Percentiles rank a stretch among this genome's conserved stretches.
Conservation (phyloP, 2,113 vertebrate genomes). For the Trichechus manatus region DNA sequence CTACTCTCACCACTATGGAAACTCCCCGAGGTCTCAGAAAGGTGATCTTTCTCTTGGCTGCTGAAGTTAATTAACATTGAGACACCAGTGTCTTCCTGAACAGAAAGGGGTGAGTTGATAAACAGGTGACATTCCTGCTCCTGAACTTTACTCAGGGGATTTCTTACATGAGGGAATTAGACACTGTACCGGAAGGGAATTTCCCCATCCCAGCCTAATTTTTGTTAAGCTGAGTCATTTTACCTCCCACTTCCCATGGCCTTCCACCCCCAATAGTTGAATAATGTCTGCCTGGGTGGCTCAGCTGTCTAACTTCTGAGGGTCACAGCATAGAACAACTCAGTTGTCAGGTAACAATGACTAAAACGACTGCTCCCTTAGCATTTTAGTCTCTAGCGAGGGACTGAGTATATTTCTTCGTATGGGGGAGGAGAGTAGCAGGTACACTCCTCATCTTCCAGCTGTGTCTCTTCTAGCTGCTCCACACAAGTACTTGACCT, state of each 20-base stretch:
- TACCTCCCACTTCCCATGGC: neutral
- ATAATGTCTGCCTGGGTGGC: neutral
- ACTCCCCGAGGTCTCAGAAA: neutral
- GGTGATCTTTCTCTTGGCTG: neutral
- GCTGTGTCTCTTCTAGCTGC: conserved; percentile 63
- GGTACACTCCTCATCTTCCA: conserved; percentile 31
- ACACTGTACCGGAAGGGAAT: neutral
- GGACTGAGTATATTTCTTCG: conserved; percentile 84
- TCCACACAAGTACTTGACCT: conserved; percentile 74
- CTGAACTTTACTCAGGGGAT: neutral
- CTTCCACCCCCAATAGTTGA: neutral
- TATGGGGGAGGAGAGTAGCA: conserved; percentile 85
- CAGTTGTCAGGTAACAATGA: neutral
- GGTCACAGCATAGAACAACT: neutral
- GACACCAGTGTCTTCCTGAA: neutral
- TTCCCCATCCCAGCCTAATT: neutral
- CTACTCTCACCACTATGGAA: neutral
- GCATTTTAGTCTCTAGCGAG: neutral
- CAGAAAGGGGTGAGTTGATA: neutral
- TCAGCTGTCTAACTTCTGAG: neutral
- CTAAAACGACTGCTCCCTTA: neutral
- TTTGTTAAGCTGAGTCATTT: neutral
- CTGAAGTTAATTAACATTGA: neutral
- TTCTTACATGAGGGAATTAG: neutral
- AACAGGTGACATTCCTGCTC: neutral